A percentile compares a stretch with the other conserved stretches of the same genome.
Conservation (phyloP, 2,113 vertebrate species). For the Gnathonemus echidnorhynchus region DNA sequence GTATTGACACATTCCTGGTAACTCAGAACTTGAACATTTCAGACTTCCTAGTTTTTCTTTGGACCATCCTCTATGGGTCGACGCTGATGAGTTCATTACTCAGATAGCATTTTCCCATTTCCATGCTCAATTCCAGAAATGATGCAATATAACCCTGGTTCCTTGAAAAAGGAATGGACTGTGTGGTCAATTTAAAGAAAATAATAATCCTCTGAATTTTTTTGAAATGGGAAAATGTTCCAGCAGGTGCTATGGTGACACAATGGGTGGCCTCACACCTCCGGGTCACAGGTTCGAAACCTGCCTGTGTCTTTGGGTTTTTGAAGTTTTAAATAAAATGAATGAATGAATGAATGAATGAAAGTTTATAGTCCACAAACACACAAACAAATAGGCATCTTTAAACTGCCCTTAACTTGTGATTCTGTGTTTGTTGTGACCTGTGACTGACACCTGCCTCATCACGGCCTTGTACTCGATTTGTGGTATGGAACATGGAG, state of each 20-base stretch:
- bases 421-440: neutral
- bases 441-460: neutral
- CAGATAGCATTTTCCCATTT: neutral
- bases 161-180: neutral
- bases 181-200: neutral
- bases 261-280: neutral
- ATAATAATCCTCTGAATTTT: neutral
- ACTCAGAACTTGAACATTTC: too few relatives aligned
- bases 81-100: neutral
- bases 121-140: neutral
- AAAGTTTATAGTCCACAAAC: neutral
- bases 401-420: neutral
- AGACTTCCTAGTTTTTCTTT: neutral
- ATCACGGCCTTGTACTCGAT: neutral
- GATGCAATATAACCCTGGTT: neutral
- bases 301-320: neutral
- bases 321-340: neutral
- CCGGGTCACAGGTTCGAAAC: neutral
- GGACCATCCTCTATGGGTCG: neutral
- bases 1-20: too few relatives aligned
- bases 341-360: too few relatives aligned
- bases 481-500: neutral
- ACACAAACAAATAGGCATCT: neutral
- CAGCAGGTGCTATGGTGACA: neutral
- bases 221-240: neutral